Percentiles rank a stretch among this genome's conserved stretches.
These are phyloP conservation scores for Lytechinus variegatus DNA, from an alignment of 35 echinoderm and acorn worm species.

Conservation along the genomic window DNA sequence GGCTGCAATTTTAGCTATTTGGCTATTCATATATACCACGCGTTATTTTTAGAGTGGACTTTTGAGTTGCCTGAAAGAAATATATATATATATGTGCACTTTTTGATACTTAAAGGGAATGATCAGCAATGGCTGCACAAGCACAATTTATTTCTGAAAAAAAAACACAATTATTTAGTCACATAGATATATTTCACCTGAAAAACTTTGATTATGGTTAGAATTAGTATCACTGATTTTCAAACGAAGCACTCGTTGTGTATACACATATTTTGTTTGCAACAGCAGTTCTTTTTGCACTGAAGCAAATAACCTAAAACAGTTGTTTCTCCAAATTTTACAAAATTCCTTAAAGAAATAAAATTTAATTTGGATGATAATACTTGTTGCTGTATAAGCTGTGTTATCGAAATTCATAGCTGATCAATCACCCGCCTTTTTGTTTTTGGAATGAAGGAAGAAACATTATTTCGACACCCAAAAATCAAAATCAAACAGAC, in stretches of 20 bases:
- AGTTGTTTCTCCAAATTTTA: neutral
- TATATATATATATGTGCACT: neutral
- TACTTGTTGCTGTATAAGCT: too few relatives aligned
- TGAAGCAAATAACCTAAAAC: neutral
- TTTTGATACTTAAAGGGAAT: conserved; percentile 4
- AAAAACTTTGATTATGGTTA: neutral
- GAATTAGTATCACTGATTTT: neutral
- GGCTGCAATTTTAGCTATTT: neutral
- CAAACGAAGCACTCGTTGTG: too few relatives aligned
- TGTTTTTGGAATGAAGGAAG: too few relatives aligned
- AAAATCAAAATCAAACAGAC: too few relatives aligned
- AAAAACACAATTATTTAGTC: neutral
- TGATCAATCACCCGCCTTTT: too few relatives aligned
- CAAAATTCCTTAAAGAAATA: too few relatives aligned
- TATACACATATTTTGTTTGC: too few relatives aligned
- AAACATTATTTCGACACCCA: too few relatives aligned
- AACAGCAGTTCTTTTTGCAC: neutral
- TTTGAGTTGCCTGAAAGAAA: neutral
- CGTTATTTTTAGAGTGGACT: neutral
- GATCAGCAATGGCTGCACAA: neutral
- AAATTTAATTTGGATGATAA: too few relatives aligned
- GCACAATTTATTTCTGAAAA: neutral
- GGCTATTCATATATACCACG: neutral
- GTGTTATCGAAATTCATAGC: too few relatives aligned
- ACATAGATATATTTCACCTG: neutral